Base-by-base conservation (phyloP, 2,888 invertebrate species). In the Euproctis similis region DNA sequence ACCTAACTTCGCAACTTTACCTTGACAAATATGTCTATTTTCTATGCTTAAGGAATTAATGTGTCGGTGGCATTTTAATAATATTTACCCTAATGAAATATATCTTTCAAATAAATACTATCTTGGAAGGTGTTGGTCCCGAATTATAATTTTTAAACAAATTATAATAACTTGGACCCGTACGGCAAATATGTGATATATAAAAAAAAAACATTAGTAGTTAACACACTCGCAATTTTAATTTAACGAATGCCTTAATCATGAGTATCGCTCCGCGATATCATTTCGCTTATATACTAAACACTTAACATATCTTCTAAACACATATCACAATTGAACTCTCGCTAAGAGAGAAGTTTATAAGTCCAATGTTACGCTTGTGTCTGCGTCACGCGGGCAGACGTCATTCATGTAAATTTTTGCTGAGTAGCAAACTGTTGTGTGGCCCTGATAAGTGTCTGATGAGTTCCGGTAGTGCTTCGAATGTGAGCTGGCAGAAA, bases 361-460 rank as follows among this genome's bases (percentile, higher is more conserved):
- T 69, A 78, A 64, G 81, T 81, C 76, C 81, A 69, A 66, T 55
- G 36, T 45, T 58, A 71, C 76, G 74, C 72, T 61, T 37, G 24
- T 21, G 35, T 34, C 44, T 65, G 71, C 77, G 78, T 81, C 80
- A 80, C 10, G 48, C 42, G 35, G 46, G 59, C 65, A 58, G 53
- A 46, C 59, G 84, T 86, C 87, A 89, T 84, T 92, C 93, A 69
- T 92, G 92, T 69, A 94, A 86, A 74, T 94, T 94, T 86, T 94
- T 94, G 73, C 93, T 94, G 55, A 95, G 87, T 39, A 94, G 87
- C 62, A 95, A 85, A 80, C 92, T 94, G 63, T 95, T 95, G 75
- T 95, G 94, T 44, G 94, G 94, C 41, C 94, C 94, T 12, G 94
- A 94, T 48, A 95, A 85, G 69, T 94, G 94, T 67, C 94, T 87